phyloP scores from a whole-genome alignment of 2,797 vertebrate genomes.

The Pelobates cultripes region DNA sequence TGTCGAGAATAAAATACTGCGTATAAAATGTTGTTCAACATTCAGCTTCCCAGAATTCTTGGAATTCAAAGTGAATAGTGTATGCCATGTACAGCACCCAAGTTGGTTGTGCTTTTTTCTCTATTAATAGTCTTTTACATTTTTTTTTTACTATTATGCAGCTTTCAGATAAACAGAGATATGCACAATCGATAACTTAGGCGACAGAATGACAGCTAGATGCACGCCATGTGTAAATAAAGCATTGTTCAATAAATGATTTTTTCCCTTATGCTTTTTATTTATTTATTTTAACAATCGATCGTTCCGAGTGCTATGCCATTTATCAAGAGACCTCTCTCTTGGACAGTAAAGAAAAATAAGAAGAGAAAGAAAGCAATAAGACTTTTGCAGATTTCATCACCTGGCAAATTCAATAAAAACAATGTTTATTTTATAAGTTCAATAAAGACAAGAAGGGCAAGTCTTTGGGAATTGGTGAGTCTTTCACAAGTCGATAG shows the following conservation, averaged over 20 bases:
- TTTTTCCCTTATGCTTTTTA: background rate
- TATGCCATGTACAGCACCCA: background rate
- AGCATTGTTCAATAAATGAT: slow-evolving; percentile 18
- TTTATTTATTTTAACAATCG: slow-evolving; percentile 17
- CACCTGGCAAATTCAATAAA: slow-evolving; percentile 49
- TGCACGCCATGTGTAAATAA: slow-evolving; percentile 14
- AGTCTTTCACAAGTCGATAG: slow-evolving; percentile 36
- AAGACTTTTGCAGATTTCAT: slow-evolving; percentile 52
- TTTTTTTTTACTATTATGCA: background rate
- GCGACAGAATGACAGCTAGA: background rate
- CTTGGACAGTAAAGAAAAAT: background rate
- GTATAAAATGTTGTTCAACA: background rate
- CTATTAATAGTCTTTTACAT: background rate
- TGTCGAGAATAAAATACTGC: too few species aligned
- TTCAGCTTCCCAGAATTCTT: background rate
- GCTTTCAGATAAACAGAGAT: background rate
- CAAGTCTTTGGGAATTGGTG: slow-evolving; percentile 8
- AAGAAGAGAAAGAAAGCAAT: slow-evolving; percentile 21
- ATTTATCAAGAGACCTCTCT: slow-evolving; percentile 27
- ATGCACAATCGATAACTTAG: background rate
- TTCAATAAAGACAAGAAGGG: slow-evolving; percentile 36
- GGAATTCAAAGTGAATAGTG: background rate
- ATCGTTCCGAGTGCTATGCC: slow-evolving; percentile 33
- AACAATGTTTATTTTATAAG: slow-evolving; percentile 50
- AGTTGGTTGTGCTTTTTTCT: background rate